Conservation (phyloP, 92 coral and sea anemone genomes). For the Zoanthus solanderi region DNA sequence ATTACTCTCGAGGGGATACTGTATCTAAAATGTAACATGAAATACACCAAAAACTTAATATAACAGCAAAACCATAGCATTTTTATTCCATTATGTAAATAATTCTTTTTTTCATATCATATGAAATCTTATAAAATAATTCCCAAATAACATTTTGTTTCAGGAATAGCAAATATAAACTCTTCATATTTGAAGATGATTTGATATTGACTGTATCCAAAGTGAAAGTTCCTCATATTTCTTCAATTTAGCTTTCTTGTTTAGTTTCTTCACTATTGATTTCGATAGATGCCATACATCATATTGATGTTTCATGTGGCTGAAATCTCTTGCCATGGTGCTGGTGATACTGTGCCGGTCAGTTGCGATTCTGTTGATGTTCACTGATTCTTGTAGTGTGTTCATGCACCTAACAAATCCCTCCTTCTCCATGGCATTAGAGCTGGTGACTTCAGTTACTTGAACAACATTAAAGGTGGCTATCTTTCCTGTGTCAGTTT, state of each 20-base stretch:
- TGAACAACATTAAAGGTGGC: conserved; percentile 60
- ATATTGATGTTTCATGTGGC: neutral
- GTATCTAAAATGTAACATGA: conserved; percentile 5
- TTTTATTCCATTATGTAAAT: neutral
- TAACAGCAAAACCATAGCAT: neutral
- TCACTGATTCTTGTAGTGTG: neutral
- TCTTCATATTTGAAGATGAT: too few relatives aligned
- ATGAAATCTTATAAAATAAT: neutral
- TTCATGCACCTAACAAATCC: conserved; percentile 57
- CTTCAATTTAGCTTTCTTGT: neutral
- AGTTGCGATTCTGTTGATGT: conserved; percentile 16
- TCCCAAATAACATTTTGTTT: neutral
- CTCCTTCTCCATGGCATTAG: conserved; percentile 64
- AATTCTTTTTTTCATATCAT: neutral
- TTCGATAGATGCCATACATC: conserved; percentile 14
- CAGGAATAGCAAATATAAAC: too few relatives aligned
- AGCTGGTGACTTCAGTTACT: conserved; percentile 67
- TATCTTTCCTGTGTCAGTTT: conserved; percentile 60
- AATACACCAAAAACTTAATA: neutral
- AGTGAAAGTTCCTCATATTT: neutral
- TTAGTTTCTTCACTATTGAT: neutral
- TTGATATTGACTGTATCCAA: neutral
- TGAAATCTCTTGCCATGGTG: conserved; percentile 1
- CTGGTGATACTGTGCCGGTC: conserved; percentile 34
- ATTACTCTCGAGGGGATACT: neutral